Percentiles rank a stretch among this genome's conserved stretches.
phyloP scores from a whole-genome alignment of 2,888 invertebrate species.

The Allacma fusca region DNA sequence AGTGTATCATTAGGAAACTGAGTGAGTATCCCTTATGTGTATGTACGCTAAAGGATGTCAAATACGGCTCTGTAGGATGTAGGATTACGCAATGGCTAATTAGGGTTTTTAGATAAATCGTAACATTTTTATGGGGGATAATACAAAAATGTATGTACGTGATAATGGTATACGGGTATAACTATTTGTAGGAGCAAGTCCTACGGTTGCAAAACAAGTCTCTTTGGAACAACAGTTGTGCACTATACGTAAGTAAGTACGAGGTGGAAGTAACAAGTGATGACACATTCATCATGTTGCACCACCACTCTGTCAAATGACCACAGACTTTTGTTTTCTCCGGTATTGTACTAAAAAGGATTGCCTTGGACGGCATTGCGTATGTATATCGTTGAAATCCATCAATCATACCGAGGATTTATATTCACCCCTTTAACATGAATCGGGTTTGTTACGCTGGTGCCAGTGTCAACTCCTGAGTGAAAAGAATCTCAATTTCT shows the following conservation, averaged over 20 bases:
- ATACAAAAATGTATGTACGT: no score
- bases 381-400: slow-evolving; percentile 10
- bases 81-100: no score
- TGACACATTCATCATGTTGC: slow-evolving; percentile 27
- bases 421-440: slow-evolving; percentile 29
- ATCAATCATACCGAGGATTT: slow-evolving; percentile 29
- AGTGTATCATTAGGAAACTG: no score
- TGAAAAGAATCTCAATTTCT: slow-evolving; percentile 14
- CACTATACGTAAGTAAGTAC: no score
- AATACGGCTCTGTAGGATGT: no score
- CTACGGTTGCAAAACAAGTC: not conserved
- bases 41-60: no score
- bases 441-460: slow-evolving; percentile 22
- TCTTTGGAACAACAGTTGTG: slow-evolving; percentile 5
- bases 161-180: no score
- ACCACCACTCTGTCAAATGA: slow-evolving; percentile 13
- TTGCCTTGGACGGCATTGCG: slow-evolving; percentile 11
- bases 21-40: no score
- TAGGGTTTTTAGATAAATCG: no score
- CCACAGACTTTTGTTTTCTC: slow-evolving; percentile 27
- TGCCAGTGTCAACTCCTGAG: not conserved
- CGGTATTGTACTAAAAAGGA: slow-evolving; percentile 24
- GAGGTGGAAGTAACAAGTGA: slow-evolving; percentile 2
- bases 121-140: no score
- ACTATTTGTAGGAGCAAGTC: not conserved